Base-by-base conservation (phyloP, 2,888 invertebrate genomes). In the Sphecodes monilicornis region DNA sequence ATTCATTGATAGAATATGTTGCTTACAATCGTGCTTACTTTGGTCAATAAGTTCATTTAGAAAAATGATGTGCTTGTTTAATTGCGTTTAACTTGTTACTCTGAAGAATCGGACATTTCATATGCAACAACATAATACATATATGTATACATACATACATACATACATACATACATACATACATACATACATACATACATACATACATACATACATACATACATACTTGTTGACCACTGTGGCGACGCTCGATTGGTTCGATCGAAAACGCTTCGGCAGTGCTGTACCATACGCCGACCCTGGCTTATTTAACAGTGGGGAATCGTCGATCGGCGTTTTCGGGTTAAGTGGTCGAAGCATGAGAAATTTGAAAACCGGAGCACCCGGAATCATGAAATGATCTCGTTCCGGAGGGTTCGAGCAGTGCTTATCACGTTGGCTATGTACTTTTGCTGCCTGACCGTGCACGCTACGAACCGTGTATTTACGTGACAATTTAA, bases 401-500 rank as follows among this genome's bases (percentile, higher is more conserved):
- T 32, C 22, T 32, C 22, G 64, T 32, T 64, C 32, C 32, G 29
- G 22, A 32, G 32, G 29, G 32, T 64, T 64, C 32, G 3, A 32
- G 18, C 64, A 10, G 3, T 22, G 32, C 64, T 64, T 64, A 64
- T 64, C 64, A 8, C 29, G 29, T 26, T 60, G 16, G 26, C 13
- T 29, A 22, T 64, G 64, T 64, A 64, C 29, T 18, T 16, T 64
- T 18, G 64, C 64, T 64, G 64, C 8, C 29, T 16, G 16, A 26
- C 18, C 18, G 29, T 64, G 8, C 10, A 64, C 16, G 60, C 2
- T 29, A 29, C 32, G 29, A 18, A 64, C 32, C 22, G 10, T 50
- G n/a, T 29, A 46, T 78, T 68, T 46, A 57, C n/a, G 39, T 5
- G 57, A 60, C 39, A n/a, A 70, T 50, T 57, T 50, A 73, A 78